Evolutionary conservation across 2,797 vertebrate genomes (phyloP).

Genomic region (Pseudochaenichthys georgianus): DNA sequence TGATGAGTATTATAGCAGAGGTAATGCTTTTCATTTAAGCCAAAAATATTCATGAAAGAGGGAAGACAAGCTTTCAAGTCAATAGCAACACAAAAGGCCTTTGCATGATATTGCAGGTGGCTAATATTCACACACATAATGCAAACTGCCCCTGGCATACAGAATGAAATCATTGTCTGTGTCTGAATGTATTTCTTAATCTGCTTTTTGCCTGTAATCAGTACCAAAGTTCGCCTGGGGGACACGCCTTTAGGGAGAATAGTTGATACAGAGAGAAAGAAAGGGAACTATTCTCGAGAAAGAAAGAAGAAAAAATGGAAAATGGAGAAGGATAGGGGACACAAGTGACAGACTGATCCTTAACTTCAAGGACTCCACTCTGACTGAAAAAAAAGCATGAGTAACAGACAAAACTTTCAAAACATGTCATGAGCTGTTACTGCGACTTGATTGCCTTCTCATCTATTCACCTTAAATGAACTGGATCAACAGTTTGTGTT

Average conservation of each 20-base stretch:
- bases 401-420: conserved; percentile 32
- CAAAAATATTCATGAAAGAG: conserved; percentile 19
- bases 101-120: conserved; percentile 36
- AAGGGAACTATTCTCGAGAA: conserved; percentile 14
- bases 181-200: conserved; percentile 39
- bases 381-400: conserved; percentile 24
- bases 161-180: conserved; percentile 11
- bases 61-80: conserved; percentile 7
- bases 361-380: conserved; percentile 36
- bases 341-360: conserved; percentile 22
- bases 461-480: conserved; percentile 37
- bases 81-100: conserved; percentile 12
- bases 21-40: conserved; percentile 21
- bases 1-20: conserved; percentile 12
- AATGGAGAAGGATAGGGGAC: conserved; percentile 4
- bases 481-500: conserved; percentile 17
- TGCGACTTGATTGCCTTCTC: conserved; percentile 29
- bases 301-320: neutral
- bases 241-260: conserved; percentile 21
- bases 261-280: conserved; percentile 16
- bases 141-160: conserved; percentile 32
- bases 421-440: conserved; percentile 37
- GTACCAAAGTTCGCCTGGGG: conserved; percentile 48
- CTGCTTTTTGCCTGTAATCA: conserved; percentile 44
- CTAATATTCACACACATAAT: conserved; percentile 44